These are phyloP conservation scores for Piscicola geometra DNA, from an alignment of 2,888 invertebrate species.

Conservation along the genomic window DNA sequence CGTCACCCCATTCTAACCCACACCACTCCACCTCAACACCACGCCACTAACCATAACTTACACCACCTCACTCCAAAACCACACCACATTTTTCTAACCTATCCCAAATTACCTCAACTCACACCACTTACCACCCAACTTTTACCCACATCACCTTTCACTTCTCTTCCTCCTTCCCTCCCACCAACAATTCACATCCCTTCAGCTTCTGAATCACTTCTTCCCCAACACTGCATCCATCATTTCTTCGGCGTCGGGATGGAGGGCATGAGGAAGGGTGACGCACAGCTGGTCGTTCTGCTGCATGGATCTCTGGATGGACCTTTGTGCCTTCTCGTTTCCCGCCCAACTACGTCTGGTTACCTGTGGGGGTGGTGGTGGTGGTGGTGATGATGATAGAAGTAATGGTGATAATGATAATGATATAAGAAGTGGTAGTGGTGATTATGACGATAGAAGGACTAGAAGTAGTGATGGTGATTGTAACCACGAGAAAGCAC, in stretches of 20 bases:
- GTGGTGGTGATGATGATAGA: no score
- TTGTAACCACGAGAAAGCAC: neutral
- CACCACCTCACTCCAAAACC: neutral
- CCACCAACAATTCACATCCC: constrained; percentile 8
- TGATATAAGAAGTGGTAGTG: neutral
- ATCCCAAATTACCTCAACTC: no score
- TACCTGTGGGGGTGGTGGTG: constrained; percentile 49
- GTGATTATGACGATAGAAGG: neutral
- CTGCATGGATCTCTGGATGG: constrained; percentile 59
- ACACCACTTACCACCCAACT: constrained; percentile 9
- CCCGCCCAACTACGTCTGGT: constrained; percentile 62
- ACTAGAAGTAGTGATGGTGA: neutral
- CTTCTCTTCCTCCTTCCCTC: constrained; percentile 19
- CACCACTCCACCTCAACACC: neutral
- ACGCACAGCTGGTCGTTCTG: constrained; percentile 58
- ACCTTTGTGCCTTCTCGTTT: constrained; percentile 59
- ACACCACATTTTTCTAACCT: no score
- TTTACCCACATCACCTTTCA: constrained; percentile 35
- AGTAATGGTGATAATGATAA: no score
- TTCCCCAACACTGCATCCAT: neutral
- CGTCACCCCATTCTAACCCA: neutral
- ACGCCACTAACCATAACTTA: neutral
- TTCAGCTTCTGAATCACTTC: neutral
- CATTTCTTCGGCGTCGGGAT: neutral
- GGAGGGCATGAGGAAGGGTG: constrained; percentile 58